phyloP scores from a whole-genome alignment of 1,140 invertebrate species.

The Orius laevigatus region DNA sequence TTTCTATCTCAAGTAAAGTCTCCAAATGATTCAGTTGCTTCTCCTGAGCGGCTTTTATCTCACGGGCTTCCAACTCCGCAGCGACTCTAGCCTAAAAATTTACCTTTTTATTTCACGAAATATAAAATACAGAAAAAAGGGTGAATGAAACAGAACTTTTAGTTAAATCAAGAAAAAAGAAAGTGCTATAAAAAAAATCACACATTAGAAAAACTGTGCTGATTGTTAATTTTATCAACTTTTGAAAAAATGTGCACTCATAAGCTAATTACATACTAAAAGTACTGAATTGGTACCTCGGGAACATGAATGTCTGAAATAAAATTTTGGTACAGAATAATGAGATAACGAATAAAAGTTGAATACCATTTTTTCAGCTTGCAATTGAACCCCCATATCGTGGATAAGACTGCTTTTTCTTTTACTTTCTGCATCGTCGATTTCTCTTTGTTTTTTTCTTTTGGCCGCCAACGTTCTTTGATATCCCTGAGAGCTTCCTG shows the following conservation, averaged over 20 bases:
- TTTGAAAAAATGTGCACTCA: background rate
- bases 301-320: background rate
- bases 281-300: too few relatives aligned
- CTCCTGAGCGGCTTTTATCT: slow-evolving; percentile 44
- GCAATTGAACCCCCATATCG: slow-evolving; percentile 34
- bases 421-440: slow-evolving; percentile 26
- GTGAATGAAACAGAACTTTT: background rate
- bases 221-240: background rate
- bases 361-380: slow-evolving; percentile 34
- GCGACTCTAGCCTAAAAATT: slow-evolving; percentile 39
- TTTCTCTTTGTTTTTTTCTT: slow-evolving; percentile 39
- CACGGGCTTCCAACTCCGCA: slow-evolving; percentile 43
- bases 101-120: too few relatives aligned
- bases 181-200: background rate
- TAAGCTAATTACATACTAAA: too few relatives aligned
- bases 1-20: slow-evolving; percentile 55
- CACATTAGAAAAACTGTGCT: background rate
- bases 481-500: slow-evolving; percentile 42
- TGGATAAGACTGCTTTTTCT: slow-evolving; percentile 37
- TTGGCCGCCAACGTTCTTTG: slow-evolving; percentile 38
- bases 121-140: background rate
- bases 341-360: background rate
- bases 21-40: slow-evolving; percentile 57
- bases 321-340: slow-evolving; percentile 1
- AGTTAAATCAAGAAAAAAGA: background rate